Conservation (phyloP, 2,113 vertebrate species). For the Zeus faber region DNA sequence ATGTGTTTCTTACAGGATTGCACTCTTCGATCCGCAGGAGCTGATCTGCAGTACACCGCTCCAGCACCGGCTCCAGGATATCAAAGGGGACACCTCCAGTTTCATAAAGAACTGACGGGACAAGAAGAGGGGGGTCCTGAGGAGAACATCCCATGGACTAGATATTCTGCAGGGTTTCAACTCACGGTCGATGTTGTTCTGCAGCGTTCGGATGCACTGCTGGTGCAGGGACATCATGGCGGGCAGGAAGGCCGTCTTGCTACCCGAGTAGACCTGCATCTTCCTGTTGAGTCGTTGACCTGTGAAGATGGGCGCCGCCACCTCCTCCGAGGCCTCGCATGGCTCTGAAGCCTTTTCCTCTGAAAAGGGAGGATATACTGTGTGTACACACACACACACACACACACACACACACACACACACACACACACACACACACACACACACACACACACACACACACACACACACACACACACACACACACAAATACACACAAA, state of each 20-base stretch:
- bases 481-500: not conserved
- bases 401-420: constrained; percentile 1
- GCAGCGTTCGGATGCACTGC: constrained; percentile 84
- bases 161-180: not conserved
- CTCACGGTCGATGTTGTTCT: constrained; percentile 89
- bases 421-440: not conserved
- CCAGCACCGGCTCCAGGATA: constrained; percentile 86
- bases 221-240: constrained; percentile 85
- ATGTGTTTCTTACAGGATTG: constrained; percentile 81
- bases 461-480: not conserved
- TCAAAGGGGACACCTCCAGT: constrained; percentile 88
- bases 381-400: not conserved
- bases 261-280: constrained; percentile 89
- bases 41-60: constrained; percentile 84
- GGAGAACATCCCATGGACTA: not conserved
- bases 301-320: constrained; percentile 74
- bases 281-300: constrained; percentile 84
- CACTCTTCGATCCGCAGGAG: constrained; percentile 83
- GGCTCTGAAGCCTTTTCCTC: constrained; percentile 49
- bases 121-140: not conserved
- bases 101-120: constrained; percentile 80
- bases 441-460: constrained; percentile 2
- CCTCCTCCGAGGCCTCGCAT: constrained; percentile 59
- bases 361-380: constrained; percentile 19
- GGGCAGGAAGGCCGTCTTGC: constrained; percentile 76